Conservation (phyloP, 2,797 vertebrate species). For the Catharus ustulatus region DNA sequence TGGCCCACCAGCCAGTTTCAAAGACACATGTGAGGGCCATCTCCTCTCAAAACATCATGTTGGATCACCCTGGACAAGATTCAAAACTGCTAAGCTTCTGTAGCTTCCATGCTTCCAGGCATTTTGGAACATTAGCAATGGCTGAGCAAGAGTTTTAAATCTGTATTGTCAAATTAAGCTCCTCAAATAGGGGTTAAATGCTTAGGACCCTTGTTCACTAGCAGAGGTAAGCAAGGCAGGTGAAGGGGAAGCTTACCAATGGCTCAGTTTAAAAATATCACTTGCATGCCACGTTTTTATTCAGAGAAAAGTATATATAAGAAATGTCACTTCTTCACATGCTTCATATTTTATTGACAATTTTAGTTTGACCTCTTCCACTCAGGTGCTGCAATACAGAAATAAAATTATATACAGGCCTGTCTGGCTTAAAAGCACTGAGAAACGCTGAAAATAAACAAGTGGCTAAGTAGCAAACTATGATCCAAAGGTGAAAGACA, state of each 20-base stretch:
- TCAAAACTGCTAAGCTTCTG: background rate
- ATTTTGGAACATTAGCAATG: background rate
- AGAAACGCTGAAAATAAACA: background rate
- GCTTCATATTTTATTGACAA: background rate
- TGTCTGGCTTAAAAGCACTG: background rate
- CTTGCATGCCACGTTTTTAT: background rate
- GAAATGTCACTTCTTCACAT: background rate
- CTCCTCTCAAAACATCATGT: background rate
- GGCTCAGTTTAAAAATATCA: background rate
- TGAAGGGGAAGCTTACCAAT: background rate
- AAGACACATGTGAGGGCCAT: background rate
- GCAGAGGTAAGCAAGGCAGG: background rate
- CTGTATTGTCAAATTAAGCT: background rate
- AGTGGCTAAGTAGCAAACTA: background rate
- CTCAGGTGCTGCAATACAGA: background rate
- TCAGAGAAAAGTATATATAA: background rate
- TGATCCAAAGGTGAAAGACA: background rate
- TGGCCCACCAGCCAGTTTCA: background rate
- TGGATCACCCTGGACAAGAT: background rate
- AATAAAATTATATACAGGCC: background rate
- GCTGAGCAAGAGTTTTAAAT: background rate
- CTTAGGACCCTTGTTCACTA: background rate
- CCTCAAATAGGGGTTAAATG: background rate
- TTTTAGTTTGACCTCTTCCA: background rate
- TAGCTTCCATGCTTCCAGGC: background rate